Conservation (phyloP, 2,113 vertebrate genomes). For the Gopherus evgoodei region DNA sequence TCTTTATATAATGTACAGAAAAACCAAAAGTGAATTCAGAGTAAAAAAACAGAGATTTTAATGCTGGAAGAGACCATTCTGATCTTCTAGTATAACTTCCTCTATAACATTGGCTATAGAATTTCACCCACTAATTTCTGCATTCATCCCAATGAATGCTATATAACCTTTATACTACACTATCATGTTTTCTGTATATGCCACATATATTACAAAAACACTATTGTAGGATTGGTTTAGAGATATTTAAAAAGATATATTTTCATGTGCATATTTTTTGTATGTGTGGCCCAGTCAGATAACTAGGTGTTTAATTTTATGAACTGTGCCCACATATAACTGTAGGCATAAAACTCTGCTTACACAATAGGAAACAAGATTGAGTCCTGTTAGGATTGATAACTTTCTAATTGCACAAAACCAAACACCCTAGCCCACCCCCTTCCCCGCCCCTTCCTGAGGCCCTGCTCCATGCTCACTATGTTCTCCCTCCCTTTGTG, state of each 20-base stretch:
- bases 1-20: background rate
- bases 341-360: background rate
- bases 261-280: background rate
- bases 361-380: background rate
- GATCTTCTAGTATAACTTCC: background rate
- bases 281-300: background rate
- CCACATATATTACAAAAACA: background rate
- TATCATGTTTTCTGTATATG: fast-evolving
- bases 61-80: background rate
- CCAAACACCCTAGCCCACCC: too few relatives aligned
- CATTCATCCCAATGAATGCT: fast-evolving
- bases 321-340: background rate
- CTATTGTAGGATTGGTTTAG: background rate
- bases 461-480: too few relatives aligned
- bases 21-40: background rate
- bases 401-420: too few relatives aligned
- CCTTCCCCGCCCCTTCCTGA: too few relatives aligned
- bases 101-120: background rate
- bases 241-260: fast-evolving
- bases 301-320: background rate
- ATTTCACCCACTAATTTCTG: background rate
- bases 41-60: background rate
- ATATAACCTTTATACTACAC: background rate
- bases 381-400: background rate
- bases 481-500: too few relatives aligned